phyloP scores from a whole-genome alignment of 1,140 invertebrate species.

The Carposina sasakii region DNA sequence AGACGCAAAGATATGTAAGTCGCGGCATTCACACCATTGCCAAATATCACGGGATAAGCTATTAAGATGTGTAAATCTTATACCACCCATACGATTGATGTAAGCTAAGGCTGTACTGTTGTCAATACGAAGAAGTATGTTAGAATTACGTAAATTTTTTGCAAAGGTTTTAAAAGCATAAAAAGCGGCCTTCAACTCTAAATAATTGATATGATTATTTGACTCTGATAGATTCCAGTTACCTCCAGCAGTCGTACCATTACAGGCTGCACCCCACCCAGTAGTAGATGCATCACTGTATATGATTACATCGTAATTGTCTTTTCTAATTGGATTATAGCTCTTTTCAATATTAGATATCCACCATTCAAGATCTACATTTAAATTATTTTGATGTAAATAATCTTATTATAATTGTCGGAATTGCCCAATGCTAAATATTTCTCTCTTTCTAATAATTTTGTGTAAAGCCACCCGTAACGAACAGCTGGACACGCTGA shows the following conservation, averaged over 20 bases:
- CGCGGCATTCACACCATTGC: slow-evolving; percentile 22
- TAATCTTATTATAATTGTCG: slow-evolving; percentile 1
- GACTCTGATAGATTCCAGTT: not conserved
- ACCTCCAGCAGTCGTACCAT: not conserved
- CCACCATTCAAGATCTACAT: slow-evolving; percentile 8
- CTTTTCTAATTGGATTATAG: not conserved
- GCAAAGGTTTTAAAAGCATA: slow-evolving; percentile 6
- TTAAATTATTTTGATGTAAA: not conserved
- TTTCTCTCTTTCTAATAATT: slow-evolving; percentile 15
- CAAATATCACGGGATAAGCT: slow-evolving; percentile 12
- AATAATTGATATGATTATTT: slow-evolving; percentile 3
- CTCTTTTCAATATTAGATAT: not conserved
- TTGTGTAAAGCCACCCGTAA: slow-evolving; percentile 12
- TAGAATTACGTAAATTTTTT: slow-evolving; percentile 11
- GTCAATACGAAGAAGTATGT: slow-evolving; percentile 26
- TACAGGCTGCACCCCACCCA: slow-evolving; percentile 6
- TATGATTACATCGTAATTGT: not conserved
- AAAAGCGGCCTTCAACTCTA: slow-evolving; percentile 5
- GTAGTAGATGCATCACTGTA: slow-evolving; percentile 8
- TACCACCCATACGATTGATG: slow-evolving; percentile 8
- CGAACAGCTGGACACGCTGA: slow-evolving; percentile 11
- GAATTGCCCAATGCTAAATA: slow-evolving; percentile 7
- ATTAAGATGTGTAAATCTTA: slow-evolving; percentile 7
- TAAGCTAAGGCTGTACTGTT: slow-evolving; percentile 23
- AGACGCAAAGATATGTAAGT: slow-evolving; percentile 21